phyloP scores from a whole-genome alignment of 2,113 vertebrate genomes.

The Motacilla tschutschensis region DNA sequence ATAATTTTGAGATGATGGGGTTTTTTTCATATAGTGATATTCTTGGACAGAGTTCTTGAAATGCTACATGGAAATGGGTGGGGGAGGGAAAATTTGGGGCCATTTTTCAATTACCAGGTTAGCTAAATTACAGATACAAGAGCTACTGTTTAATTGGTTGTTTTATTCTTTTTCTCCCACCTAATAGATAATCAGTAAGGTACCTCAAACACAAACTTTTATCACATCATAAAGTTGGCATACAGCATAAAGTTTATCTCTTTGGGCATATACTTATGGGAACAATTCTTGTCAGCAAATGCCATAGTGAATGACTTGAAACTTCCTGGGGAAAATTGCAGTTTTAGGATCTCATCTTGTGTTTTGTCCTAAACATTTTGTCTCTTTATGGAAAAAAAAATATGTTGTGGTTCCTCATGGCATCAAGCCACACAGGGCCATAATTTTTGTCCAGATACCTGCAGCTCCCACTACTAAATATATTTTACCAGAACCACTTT shows the following conservation, averaged over 20 bases:
- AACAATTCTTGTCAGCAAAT: conserved; percentile 1
- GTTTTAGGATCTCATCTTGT: background rate
- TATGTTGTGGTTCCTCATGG: accelerated
- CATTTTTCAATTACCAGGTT: conserved; percentile 65
- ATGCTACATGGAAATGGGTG: conserved; percentile 57
- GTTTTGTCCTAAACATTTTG: background rate
- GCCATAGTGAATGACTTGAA: background rate
- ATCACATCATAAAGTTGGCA: conserved; percentile 61
- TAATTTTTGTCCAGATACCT: background rate
- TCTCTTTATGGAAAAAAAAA: background rate
- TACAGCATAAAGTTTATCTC: conserved; percentile 60
- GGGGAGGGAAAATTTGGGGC: conserved; percentile 46
- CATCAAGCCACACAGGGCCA: background rate
- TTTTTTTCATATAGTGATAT: conserved; percentile 74
- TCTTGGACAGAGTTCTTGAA: conserved; percentile 80
- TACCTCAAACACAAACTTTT: conserved; percentile 68
- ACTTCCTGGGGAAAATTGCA: background rate
- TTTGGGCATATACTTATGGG: conserved; percentile 9
- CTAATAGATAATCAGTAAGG: conserved; percentile 66
- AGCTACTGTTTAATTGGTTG: conserved; percentile 66
- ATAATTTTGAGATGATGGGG: conserved; percentile 83
- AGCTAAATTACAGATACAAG: conserved; percentile 35
- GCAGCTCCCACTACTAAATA: background rate
- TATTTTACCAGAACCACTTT: background rate
- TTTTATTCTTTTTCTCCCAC: conserved; percentile 68